Base-by-base conservation (phyloP, 2,888 invertebrate genomes). In the Pammene fasciana region DNA sequence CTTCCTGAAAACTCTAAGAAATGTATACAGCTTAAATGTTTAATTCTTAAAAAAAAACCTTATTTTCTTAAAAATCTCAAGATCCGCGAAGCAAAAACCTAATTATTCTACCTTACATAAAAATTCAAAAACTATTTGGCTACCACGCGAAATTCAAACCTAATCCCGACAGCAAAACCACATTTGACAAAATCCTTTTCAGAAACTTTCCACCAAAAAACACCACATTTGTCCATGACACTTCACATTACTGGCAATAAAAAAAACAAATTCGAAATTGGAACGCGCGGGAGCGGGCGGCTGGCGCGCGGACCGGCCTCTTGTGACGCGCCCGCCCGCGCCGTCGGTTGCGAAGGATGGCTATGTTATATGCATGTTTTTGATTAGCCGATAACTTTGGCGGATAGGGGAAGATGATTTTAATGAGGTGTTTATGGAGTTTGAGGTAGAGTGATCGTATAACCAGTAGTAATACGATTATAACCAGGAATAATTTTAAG, bases 261-360 rank as follows among this genome's bases (percentile, higher is more conserved):
- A 65, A 66, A 66, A 67, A 38, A 57, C 38, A 72, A 70, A 56
- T 71, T 68, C 18, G 36, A 41, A 71, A 59, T 62, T 66, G 55
- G 64, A 73, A 71, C 46, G 59, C 11, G 18, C 0, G 52, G 60
- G 61, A 60, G 72, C 73, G 73, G 67, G 72, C 73, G 75, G 67
- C 56, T 52, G 62, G 68, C 70, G 74, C 70, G 72, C 66, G 59
- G 50, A 38, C 59, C 14, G 65, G 62, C 72, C 68, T 68, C 71
- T 60, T 71, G 70, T 75, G 75, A 68, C 75, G 74, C 60, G 71
- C 50, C 66, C 66, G 65, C 65, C 68, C 57, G 65, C 65, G 64
- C 57, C 57, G 52, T 36, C 26, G 56, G 13, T n/a, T 1, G 48
- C 18, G 46, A 45, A 34, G 45, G 52, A 45, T 45, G 45, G 56